These are phyloP conservation scores for Mormyrus hasselquistii DNA, from an alignment of 2,797 vertebrate species.

Conservation along the genomic window DNA sequence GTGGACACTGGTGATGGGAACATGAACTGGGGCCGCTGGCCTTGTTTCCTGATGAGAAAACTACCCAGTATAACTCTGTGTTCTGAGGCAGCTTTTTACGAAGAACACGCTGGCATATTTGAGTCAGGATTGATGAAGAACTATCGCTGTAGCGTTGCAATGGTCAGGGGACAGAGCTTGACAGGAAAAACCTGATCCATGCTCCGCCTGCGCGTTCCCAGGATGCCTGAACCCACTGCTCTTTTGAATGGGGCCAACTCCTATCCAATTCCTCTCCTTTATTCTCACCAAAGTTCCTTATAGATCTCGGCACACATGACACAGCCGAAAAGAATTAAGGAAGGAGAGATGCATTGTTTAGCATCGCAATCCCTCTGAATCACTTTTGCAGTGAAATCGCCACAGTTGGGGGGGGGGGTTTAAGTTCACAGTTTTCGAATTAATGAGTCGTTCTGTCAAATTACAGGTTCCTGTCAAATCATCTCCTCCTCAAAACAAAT, in stretches of 20 bases:
- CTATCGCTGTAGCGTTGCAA: slow-evolving; percentile 27
- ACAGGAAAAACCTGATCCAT: slow-evolving; percentile 66
- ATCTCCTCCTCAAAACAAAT: neutral
- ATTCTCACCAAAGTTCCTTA: neutral
- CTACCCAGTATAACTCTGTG: neutral
- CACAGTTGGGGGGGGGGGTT: neutral
- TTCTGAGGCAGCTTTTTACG: neutral
- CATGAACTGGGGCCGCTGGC: neutral
- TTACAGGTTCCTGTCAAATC: neutral
- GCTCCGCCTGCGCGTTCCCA: slow-evolving; percentile 39
- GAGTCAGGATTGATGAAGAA: neutral
- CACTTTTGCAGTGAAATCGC: neutral
- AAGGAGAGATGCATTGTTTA: neutral
- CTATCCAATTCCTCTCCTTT: slow-evolving; percentile 24
- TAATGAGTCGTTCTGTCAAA: neutral
- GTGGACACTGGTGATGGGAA: neutral
- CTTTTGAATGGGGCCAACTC: slow-evolving; percentile 38
- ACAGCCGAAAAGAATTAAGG: slow-evolving; percentile 6
- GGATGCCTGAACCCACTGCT: slow-evolving; percentile 44
- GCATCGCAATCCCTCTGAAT: neutral
- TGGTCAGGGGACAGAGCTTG: slow-evolving; percentile 43
- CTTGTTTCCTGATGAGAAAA: neutral
- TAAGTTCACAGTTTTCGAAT: neutral
- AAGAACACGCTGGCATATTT: neutral
- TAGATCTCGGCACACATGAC: neutral